phyloP scores from a whole-genome alignment of 2,888 invertebrate genomes.

The Polydrusus cervinus region DNA sequence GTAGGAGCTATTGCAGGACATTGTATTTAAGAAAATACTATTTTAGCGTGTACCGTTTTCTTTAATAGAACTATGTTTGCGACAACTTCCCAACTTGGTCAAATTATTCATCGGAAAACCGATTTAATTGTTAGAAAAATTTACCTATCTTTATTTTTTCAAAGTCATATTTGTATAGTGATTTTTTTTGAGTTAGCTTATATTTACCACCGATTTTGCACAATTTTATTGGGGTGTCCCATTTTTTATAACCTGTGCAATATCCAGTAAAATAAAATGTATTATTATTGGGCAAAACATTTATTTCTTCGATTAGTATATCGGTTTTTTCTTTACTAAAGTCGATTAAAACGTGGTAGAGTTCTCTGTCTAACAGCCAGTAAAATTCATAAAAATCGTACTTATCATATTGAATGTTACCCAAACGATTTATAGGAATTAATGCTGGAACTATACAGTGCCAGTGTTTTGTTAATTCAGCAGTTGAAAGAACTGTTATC shows the following conservation, averaged over 20 bases:
- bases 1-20: too few species aligned
- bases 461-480: not conserved
- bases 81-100: too few species aligned
- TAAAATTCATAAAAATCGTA: constrained; percentile 4
- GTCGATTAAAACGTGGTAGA: constrained; percentile 4
- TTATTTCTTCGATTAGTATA: constrained; percentile 2
- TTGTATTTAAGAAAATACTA: too few species aligned
- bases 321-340: constrained; percentile 9
- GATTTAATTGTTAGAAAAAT: too few species aligned
- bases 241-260: not conserved
- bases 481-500: not conserved
- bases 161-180: not conserved
- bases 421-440: not conserved
- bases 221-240: not conserved
- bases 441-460: not conserved
- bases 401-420: not conserved
- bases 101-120: too few species aligned
- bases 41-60: too few species aligned
- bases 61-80: too few species aligned
- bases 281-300: constrained; percentile 12
- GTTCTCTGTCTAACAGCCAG: not conserved
- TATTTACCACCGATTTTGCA: constrained; percentile 2
- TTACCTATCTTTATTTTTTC: not conserved
- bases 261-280: constrained; percentile 2
- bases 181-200: not conserved